A percentile compares a stretch with the other conserved stretches of the same genome.
Conservation (phyloP, 2,888 invertebrate genomes). For the Andrena haemorrhoa region DNA sequence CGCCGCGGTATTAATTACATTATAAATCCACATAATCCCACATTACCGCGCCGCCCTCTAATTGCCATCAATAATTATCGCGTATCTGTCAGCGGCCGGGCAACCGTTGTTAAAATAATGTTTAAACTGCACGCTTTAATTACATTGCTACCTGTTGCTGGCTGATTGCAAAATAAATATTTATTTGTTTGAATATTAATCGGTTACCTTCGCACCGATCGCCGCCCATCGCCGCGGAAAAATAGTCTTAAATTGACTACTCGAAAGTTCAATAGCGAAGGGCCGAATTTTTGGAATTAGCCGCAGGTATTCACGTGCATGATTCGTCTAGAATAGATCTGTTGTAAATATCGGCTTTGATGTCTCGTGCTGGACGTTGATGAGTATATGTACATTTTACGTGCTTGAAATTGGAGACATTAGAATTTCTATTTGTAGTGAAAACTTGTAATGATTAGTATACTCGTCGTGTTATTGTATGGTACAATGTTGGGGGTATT, state of each 20-base stretch:
- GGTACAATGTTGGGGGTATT: background rate
- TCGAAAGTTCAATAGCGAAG: conserved; percentile 8
- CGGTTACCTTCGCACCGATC: conserved; percentile 40
- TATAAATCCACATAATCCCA: conserved; percentile 73
- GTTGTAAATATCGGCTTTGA: too few relatives aligned
- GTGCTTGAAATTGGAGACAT: too few relatives aligned
- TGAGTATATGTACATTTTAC: too few relatives aligned
- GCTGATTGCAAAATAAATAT: conserved; percentile 75
- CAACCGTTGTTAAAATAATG: conserved; percentile 73
- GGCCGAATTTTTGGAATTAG: conserved; percentile 6
- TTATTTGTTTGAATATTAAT: conserved; percentile 75
- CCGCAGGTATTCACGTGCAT: conserved; percentile 29
- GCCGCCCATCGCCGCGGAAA: conserved; percentile 51
- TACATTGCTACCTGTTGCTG: conserved; percentile 75
- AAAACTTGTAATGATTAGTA: too few relatives aligned
- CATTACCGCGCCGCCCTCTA: conserved; percentile 69
- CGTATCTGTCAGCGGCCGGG: conserved; percentile 67
- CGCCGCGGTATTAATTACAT: conserved; percentile 70
- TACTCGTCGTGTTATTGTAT: too few relatives aligned
- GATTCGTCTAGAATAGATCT: background rate
- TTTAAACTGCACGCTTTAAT: conserved; percentile 74
- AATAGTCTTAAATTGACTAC: conserved; percentile 43
- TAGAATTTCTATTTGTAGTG: too few relatives aligned
- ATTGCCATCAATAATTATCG: conserved; percentile 75
- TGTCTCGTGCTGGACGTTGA: too few relatives aligned